A percentile compares a stretch with the other conserved stretches of the same genome.
phyloP scores from a whole-genome alignment of 1,140 invertebrate genomes.

The Colletes gigas region DNA sequence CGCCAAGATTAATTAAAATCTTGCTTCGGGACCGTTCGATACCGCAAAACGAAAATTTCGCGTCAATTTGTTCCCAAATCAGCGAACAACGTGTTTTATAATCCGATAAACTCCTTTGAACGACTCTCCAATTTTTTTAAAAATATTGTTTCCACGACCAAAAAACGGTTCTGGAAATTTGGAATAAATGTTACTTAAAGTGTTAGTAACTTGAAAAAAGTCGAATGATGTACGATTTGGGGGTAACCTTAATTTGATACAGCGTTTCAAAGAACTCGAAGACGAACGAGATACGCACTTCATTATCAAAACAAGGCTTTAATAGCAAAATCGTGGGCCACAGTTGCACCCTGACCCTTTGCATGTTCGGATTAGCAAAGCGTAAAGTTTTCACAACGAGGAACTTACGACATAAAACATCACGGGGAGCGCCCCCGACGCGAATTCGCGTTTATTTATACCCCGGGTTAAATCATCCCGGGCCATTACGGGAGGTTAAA shows the following conservation, averaged over 20 bases:
- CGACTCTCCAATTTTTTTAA: too few species aligned
- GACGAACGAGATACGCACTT: not conserved
- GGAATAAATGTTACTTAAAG: too few species aligned
- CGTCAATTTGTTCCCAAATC: too few species aligned
- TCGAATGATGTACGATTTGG: too few species aligned
- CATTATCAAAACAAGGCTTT: not conserved
- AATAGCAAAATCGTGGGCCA: not conserved
- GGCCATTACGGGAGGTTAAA: constrained; percentile 31
- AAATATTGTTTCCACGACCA: too few species aligned
- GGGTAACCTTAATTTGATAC: too few species aligned
- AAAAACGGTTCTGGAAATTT: too few species aligned
- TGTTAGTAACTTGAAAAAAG: too few species aligned
- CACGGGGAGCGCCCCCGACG: constrained; percentile 17
- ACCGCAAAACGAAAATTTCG: not conserved
- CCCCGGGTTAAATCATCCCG: constrained; percentile 47
- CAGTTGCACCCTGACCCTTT: not conserved
- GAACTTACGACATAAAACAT: constrained; percentile 57
- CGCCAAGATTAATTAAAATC: constrained; percentile 44
- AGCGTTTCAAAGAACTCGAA: too few species aligned
- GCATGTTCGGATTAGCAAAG: constrained; percentile 12
- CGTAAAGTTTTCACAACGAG: constrained; percentile 45
- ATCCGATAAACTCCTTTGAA: too few species aligned
- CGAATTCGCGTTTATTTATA: constrained; percentile 47
- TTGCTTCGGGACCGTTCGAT: not conserved
- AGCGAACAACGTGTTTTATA: too few species aligned